Conservation (phyloP, 2,888 invertebrate species). For the Parnassius smintheus region DNA sequence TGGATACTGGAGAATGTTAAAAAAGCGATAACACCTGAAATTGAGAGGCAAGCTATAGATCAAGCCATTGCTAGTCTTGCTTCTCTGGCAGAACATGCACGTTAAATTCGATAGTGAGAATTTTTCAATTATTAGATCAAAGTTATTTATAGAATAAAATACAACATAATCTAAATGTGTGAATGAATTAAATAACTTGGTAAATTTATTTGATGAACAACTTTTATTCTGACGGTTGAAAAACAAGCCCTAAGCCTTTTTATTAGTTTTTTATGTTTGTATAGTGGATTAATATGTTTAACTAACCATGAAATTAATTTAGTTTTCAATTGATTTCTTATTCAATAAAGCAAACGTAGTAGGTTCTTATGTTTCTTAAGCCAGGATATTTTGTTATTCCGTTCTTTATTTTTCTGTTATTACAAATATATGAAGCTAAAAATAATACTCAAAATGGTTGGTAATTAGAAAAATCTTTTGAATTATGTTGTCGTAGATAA, state of each 20-base stretch:
- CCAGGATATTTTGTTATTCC: neutral
- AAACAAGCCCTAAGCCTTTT: no score
- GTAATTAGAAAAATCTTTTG: neutral
- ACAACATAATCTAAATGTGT: neutral
- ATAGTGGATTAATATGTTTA: no score
- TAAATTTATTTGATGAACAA: no score
- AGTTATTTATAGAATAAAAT: neutral
- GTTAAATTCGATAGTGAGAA: neutral
- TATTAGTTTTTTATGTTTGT: no score
- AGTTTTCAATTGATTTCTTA: neutral
- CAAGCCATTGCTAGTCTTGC: slow-evolving; percentile 92
- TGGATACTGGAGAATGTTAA: slow-evolving; percentile 93
- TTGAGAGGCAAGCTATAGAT: slow-evolving; percentile 91
- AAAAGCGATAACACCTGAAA: slow-evolving; percentile 92
- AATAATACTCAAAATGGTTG: slow-evolving; percentile 1
- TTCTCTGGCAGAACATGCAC: slow-evolving; percentile 77
- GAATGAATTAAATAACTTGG: no score
- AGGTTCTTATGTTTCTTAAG: slow-evolving; percentile 5
- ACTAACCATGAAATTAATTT: slow-evolving; percentile 21
- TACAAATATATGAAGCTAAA: slow-evolving; percentile 10
- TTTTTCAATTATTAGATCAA: no score
- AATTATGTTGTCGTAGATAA: no score
- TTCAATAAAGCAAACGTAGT: slow-evolving; percentile 2
- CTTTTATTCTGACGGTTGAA: no score
- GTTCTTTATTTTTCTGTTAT: neutral